Base-by-base conservation (phyloP, 2,888 invertebrate genomes). In the Hirtodrosophila confusa region DNA sequence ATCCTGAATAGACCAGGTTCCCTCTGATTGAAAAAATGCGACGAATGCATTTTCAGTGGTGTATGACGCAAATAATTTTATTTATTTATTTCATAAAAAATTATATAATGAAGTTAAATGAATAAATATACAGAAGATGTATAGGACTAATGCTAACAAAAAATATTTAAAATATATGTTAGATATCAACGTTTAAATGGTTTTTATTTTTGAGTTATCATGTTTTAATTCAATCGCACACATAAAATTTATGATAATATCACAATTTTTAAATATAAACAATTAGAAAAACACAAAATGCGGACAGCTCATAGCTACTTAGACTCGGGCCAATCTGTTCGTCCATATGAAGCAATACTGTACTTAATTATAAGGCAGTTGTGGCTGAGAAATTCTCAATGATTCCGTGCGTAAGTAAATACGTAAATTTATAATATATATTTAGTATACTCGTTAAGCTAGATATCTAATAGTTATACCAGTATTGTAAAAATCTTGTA, bases 241-340 rank as follows among this genome's bases (percentile, higher is more conserved):
- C 58, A 67, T 65, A 45, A 65, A 84, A 78, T 88, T 88, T 88
- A 88, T 78, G 67, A 80, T 84, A 88, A 84, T 84, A 84, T 84
- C 84, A 84, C 84, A 84, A 86, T 80, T 84, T 84, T 80, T 88
- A 60, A 71, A 83, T 67, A 77, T 74, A 82, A 79, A 79, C 77
- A 77, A 68, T 75, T 54, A 65, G 75, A 78, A 70, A 66, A 66
- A 62, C 45, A 69, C 23, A 65, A 75, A 78, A 69, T 66, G 47
- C 57, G 37, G 57, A 51, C 49, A 68, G 69, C 63, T 77, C 54
- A 62, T 63, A 83, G 84, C 73, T 76, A 44, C 54, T 56, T 51
- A 36, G 61, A 57, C 55, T 64, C 51, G 50, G 62, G 63, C 67
- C 72, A 67, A 74, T 62, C 54, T 45, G 62, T 55, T 75, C 60